A percentile compares a stretch with the other conserved stretches of the same genome.
Evolutionary conservation across 2,113 vertebrate genomes (phyloP).

Genomic region (Rostratula benghalensis): DNA sequence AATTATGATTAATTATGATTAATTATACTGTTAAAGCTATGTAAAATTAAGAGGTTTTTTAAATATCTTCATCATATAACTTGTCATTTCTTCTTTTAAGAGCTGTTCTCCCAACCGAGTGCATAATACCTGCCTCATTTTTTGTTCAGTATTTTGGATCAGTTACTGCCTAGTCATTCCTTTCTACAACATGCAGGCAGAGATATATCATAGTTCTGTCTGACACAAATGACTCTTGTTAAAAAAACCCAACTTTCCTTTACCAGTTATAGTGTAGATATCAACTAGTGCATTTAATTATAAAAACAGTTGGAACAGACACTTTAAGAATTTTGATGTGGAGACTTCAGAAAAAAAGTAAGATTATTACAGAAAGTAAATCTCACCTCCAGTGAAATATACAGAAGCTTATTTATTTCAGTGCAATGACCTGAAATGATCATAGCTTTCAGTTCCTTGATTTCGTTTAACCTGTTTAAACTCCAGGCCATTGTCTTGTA

Average conservation of each 20-base stretch:
- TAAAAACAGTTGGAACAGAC: not conserved
- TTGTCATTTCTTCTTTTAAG: not conserved
- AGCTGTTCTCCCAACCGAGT: not conserved
- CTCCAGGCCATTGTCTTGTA: not conserved
- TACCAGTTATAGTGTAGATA: not conserved
- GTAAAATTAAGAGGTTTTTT: slow-evolving; percentile 22
- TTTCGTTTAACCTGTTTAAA: not conserved
- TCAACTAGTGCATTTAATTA: not conserved
- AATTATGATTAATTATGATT: not conserved
- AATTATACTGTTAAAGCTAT: slow-evolving; percentile 30
- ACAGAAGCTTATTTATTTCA: not conserved
- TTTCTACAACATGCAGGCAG: not conserved
- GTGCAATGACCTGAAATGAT: not conserved
- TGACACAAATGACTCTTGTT: not conserved
- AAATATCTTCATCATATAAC: not conserved
- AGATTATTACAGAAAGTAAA: not conserved
- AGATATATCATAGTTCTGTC: not conserved
- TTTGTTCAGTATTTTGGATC: not conserved
- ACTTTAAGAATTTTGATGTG: not conserved
- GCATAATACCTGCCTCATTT: not conserved
- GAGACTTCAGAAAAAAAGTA: not conserved
- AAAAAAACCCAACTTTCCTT: not conserved
- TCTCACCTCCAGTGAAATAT: not conserved
- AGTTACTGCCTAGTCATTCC: not conserved
- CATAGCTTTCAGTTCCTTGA: not conserved